Evolutionary conservation across 2,888 invertebrate species (phyloP).

Genomic region (Entomobrya multifasciata): DNA sequence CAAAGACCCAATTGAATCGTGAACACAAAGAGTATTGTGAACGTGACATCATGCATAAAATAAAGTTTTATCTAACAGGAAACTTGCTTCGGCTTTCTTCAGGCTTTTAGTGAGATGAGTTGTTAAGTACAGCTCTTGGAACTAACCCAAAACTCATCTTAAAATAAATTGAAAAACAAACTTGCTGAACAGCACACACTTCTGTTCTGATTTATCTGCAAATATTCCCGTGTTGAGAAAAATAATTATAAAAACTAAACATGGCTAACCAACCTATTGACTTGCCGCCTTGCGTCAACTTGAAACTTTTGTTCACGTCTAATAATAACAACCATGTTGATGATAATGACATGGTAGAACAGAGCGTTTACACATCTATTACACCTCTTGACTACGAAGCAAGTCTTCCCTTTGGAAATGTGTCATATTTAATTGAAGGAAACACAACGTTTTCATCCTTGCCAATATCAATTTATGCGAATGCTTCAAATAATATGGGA

Average conservation of each 20-base stretch:
- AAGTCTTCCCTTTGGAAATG: not conserved
- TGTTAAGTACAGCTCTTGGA: not conserved
- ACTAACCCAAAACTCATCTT: too few species aligned
- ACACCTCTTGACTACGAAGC: not conserved
- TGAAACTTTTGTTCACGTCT: not conserved
- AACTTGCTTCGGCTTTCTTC: too few species aligned
- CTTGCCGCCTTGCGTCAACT: conserved; percentile 27
- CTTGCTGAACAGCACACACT: not conserved
- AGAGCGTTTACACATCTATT: not conserved
- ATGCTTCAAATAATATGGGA: not conserved
- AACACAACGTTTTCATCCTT: not conserved
- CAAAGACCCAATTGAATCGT: too few species aligned
- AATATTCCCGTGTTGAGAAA: not conserved
- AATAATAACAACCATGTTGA: not conserved
- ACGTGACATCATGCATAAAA: too few species aligned
- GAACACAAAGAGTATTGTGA: too few species aligned
- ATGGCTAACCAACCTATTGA: conserved; percentile 55
- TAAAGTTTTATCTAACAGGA: too few species aligned
- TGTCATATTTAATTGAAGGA: not conserved
- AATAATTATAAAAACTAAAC: not conserved
- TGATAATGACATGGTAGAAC: not conserved
- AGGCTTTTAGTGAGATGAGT: not conserved
- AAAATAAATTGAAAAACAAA: too few species aligned
- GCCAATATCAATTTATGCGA: not conserved
- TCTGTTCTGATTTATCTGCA: not conserved